phyloP scores from a whole-genome alignment of 2,888 invertebrate species.

The Dryobota labecula region DNA sequence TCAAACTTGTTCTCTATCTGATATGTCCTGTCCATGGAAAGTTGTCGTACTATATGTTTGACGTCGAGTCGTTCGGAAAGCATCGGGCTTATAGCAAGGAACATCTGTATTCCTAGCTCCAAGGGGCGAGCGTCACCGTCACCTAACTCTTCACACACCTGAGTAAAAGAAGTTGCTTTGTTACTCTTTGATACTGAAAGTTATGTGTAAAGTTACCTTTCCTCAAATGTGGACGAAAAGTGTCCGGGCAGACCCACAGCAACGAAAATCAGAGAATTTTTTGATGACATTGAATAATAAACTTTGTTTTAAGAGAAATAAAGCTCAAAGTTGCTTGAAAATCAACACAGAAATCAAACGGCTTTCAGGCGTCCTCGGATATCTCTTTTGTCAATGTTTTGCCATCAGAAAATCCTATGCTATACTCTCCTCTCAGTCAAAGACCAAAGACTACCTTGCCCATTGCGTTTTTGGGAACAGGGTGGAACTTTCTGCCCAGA shows the following conservation, averaged over 20 bases:
- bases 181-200: background rate
- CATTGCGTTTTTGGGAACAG: background rate
- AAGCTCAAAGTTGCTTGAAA: background rate
- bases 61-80: slow-evolving; percentile 94
- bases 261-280: background rate
- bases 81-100: slow-evolving; percentile 96
- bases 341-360: background rate
- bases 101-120: slow-evolving; percentile 93
- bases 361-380: background rate
- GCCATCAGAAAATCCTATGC: background rate
- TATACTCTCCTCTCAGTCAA: background rate
- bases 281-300: background rate
- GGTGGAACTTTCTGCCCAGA: background rate
- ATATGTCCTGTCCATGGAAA: slow-evolving; percentile 89
- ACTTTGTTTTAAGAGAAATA: background rate
- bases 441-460: background rate
- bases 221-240: background rate
- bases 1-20: slow-evolving; percentile 97
- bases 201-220: background rate
- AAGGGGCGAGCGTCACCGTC: slow-evolving; percentile 91
- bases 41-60: slow-evolving; percentile 88
- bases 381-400: background rate
- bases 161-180: background rate
- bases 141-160: slow-evolving; percentile 92
- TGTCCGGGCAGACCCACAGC: background rate